Conservation (phyloP, 2,888 invertebrate species). For the Barypeithes pellucidus region DNA sequence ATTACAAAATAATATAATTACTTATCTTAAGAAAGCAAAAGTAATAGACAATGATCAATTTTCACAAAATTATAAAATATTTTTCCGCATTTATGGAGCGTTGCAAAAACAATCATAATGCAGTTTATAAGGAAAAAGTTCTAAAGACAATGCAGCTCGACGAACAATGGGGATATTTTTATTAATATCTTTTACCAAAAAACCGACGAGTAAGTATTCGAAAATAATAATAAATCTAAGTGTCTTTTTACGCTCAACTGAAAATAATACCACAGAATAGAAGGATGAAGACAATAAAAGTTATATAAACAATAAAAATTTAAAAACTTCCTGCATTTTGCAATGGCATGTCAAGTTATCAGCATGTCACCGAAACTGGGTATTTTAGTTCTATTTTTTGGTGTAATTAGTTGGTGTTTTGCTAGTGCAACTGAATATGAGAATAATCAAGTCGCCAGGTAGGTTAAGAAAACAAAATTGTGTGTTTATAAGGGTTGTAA, state of each 20-base stretch:
- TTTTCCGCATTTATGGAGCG: constrained; percentile 42
- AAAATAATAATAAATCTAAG: constrained; percentile 6
- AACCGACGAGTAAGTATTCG: neutral
- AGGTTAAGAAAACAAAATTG: neutral
- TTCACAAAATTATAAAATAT: constrained; percentile 13
- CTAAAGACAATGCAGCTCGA: constrained; percentile 13
- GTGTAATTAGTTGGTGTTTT: neutral
- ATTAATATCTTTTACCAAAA: neutral
- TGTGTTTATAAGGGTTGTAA: too few relatives aligned
- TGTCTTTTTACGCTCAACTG: constrained; percentile 43
- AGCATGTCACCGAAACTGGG: constrained; percentile 10
- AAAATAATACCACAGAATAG: constrained; percentile 28
- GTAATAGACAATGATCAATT: constrained; percentile 15
- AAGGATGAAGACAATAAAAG: constrained; percentile 14
- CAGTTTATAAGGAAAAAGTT: constrained; percentile 32
- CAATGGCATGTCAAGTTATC: neutral
- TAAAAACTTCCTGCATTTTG: constrained; percentile 19
- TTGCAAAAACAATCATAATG: constrained; percentile 37
- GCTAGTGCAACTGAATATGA: constrained; percentile 19
- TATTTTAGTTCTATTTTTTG: constrained; percentile 7
- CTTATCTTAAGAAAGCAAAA: constrained; percentile 13
- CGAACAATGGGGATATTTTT: constrained; percentile 23
- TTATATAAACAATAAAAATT: constrained; percentile 34
- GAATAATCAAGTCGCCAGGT: constrained; percentile 28
- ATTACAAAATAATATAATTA: neutral